Conservation (phyloP, 2,797 vertebrate species). For the Phaenicophaeus curvirostris region DNA sequence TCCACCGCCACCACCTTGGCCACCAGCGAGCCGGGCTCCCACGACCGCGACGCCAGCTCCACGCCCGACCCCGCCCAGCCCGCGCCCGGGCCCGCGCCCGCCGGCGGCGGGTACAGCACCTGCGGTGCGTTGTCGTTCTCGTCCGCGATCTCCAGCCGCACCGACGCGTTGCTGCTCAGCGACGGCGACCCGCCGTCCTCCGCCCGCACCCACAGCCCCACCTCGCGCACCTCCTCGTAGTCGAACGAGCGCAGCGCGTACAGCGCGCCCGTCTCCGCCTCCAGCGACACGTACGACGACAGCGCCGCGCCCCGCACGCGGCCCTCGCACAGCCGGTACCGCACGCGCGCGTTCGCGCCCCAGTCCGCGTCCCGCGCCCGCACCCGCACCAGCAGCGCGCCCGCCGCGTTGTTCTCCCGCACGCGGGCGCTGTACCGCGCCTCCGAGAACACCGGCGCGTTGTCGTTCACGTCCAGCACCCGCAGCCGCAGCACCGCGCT, state of each 20-base stretch:
- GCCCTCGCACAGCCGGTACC: constrained; percentile 52
- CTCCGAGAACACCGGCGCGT: background rate
- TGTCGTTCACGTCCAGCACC: constrained; percentile 74
- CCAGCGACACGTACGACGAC: constrained; percentile 47
- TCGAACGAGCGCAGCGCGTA: constrained; percentile 11
- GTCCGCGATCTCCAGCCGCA: constrained; percentile 64
- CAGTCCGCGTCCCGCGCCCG: constrained; percentile 75
- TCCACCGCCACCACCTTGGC: constrained; percentile 79
- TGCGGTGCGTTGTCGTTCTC: constrained; percentile 79
- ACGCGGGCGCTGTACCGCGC: background rate
- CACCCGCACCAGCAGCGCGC: constrained; percentile 67
- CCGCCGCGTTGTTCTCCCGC: background rate
- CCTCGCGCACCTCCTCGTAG: background rate
- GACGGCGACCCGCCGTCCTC: constrained; percentile 49
- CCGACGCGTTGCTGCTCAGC: constrained; percentile 71
- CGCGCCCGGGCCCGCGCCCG: too few species aligned
- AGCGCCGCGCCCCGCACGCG: constrained; percentile 61
- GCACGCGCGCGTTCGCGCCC: constrained; percentile 75
- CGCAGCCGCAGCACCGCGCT: constrained; percentile 50
- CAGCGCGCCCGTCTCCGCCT: constrained; percentile 4
- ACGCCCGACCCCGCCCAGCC: background rate
- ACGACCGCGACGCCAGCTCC: constrained; percentile 73
- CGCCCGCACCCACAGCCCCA: background rate
- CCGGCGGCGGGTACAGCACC: constrained; percentile 66
- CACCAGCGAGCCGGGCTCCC: constrained; percentile 80